Conservation (phyloP, 2,888 invertebrate species). For the Aleiodes alternator region DNA sequence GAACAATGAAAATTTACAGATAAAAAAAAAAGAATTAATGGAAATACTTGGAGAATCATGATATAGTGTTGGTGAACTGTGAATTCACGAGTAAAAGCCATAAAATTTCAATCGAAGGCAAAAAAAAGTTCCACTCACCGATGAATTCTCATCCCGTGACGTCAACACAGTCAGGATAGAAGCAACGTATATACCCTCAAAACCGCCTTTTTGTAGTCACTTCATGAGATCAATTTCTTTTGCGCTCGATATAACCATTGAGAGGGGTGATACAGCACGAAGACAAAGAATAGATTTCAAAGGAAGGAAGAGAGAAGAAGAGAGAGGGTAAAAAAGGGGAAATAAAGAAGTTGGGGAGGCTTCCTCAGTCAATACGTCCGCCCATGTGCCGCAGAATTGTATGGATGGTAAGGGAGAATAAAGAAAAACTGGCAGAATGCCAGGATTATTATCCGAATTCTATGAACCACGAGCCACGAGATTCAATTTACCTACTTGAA, state of each 20-base stretch:
- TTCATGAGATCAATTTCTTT: background rate
- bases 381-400: background rate
- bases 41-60: background rate
- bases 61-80: background rate
- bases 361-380: background rate
- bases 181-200: background rate
- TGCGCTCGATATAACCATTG: background rate
- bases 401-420: background rate
- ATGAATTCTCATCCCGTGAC: constrained; percentile 2
- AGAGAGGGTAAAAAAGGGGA: background rate
- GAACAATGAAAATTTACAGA: background rate
- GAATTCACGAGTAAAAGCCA: background rate
- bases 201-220: background rate
- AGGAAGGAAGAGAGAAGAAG: background rate
- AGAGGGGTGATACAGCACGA: background rate
- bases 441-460: background rate
- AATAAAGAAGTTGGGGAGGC: background rate
- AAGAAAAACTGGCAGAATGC: constrained; percentile 7
- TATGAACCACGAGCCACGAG: background rate
- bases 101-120: background rate
- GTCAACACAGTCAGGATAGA: background rate
- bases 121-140: background rate
- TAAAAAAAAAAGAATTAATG: background rate
- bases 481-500: background rate
- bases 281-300: background rate